These are phyloP conservation scores for Pangasianodon gigas DNA, from an alignment of 2,113 vertebrate genomes.

Conservation along the genomic window DNA sequence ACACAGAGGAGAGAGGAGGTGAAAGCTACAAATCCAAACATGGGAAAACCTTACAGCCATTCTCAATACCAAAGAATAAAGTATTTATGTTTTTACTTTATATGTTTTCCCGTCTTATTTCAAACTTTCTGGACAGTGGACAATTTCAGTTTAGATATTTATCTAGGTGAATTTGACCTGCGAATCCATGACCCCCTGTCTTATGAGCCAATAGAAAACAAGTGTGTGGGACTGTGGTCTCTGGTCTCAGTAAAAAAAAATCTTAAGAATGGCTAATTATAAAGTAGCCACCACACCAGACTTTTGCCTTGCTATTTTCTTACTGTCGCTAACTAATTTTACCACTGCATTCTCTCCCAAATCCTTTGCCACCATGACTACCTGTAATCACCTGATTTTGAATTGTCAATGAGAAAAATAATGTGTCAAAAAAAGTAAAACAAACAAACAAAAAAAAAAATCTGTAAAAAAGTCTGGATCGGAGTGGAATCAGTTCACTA, in stretches of 20 bases:
- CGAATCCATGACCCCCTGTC: neutral
- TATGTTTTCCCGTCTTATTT: neutral
- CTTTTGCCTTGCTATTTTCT: neutral
- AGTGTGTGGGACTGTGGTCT: neutral
- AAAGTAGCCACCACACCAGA: neutral
- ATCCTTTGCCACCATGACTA: neutral
- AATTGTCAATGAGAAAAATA: neutral
- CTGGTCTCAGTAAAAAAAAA: neutral
- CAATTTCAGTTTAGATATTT: neutral
- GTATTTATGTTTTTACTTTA: neutral
- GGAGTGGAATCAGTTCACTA: neutral
- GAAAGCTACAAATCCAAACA: slow-evolving; percentile 41
- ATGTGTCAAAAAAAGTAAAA: too few relatives aligned
- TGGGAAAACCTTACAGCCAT: neutral
- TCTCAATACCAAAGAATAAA: neutral
- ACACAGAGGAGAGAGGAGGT: slow-evolving; percentile 36
- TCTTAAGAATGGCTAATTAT: neutral
- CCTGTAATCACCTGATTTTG: neutral
- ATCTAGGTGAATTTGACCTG: neutral
- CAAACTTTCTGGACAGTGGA: neutral
- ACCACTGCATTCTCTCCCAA: neutral
- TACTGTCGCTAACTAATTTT: neutral
- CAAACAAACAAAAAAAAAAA: neutral
- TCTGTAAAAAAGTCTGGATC: neutral
- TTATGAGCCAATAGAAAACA: neutral